A percentile compares a stretch with the other conserved stretches of the same genome.
phyloP scores from a whole-genome alignment of 2,888 invertebrate species.

The Galeruca laticollis region DNA sequence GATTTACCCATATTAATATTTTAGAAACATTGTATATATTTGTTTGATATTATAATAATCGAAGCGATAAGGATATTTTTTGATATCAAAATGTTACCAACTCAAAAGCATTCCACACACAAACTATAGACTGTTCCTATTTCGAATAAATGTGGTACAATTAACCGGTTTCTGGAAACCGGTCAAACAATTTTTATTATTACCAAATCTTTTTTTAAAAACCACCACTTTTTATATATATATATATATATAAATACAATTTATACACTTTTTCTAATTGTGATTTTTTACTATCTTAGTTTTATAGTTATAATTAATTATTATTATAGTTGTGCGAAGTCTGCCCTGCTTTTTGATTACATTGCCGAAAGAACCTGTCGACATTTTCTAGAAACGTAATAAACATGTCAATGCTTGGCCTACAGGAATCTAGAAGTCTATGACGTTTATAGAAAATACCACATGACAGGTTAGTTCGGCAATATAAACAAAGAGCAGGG shows the following conservation, averaged over 20 bases:
- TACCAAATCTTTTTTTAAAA: constrained; percentile 15
- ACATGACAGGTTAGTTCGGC: too few species aligned
- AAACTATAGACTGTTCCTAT: constrained; percentile 34
- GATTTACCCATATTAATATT: too few species aligned
- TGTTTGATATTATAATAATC: background rate
- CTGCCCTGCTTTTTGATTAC: too few species aligned
- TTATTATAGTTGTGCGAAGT: too few species aligned
- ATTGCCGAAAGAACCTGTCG: too few species aligned
- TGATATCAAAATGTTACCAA: constrained; percentile 34
- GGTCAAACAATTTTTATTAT: background rate
- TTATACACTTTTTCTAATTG: constrained; percentile 35
- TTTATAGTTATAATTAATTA: background rate
- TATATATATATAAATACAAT: constrained; percentile 18
- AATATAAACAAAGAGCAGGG: too few species aligned
- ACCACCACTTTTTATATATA: constrained; percentile 10
- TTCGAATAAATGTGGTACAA: constrained; percentile 3
- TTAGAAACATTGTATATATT: too few species aligned
- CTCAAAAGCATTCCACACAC: constrained; percentile 29
- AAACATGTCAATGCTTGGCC: too few species aligned
- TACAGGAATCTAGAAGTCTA: too few species aligned
- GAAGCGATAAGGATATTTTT: constrained; percentile 29
- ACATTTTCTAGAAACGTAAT: too few species aligned
- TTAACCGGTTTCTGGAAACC: background rate
- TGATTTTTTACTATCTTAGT: constrained; percentile 24
- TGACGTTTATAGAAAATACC: too few species aligned